Percentiles rank a stretch among this genome's conserved stretches.
Conservation (phyloP, 30 jellyfish, hydroid and myxozoan genomes). For the Rhopilema esculentum region DNA sequence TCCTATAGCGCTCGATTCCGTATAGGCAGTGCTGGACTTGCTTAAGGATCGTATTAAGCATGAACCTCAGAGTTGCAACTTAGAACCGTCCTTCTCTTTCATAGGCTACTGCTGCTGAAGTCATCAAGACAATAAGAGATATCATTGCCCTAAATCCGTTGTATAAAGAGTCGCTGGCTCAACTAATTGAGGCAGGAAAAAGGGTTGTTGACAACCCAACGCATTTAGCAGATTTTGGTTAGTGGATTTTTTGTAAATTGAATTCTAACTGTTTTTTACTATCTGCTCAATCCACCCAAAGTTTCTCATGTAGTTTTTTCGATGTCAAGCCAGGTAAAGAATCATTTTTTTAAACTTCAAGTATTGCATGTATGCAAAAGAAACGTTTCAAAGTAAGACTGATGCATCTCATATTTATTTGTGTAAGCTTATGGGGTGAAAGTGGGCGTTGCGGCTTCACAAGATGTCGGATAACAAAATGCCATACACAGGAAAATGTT, state of each 20-base stretch:
- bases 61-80: not conserved
- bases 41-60: not conserved
- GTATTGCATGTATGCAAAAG: no score
- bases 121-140: slow-evolving; percentile 88
- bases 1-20: no score
- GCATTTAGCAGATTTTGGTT: slow-evolving; percentile 96
- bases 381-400: no score
- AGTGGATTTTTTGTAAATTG: not conserved
- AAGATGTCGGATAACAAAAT: no score
- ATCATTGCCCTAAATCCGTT: slow-evolving; percentile 91
- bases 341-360: no score
- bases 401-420: no score
- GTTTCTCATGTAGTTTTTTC: not conserved
- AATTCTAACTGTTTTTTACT: not conserved
- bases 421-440: no score
- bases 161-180: slow-evolving; percentile 89
- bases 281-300: not conserved
- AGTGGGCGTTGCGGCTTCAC: no score
- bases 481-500: no score
- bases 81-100: not conserved
- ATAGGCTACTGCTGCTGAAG: slow-evolving; percentile 96
- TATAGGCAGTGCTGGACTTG: no score
- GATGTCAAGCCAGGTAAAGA: no score
- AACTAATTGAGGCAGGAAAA: slow-evolving; percentile 93
- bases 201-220: slow-evolving; percentile 94